phyloP scores from a whole-genome alignment of 1,140 invertebrate genomes.

The Brachionus rotundiformis region DNA sequence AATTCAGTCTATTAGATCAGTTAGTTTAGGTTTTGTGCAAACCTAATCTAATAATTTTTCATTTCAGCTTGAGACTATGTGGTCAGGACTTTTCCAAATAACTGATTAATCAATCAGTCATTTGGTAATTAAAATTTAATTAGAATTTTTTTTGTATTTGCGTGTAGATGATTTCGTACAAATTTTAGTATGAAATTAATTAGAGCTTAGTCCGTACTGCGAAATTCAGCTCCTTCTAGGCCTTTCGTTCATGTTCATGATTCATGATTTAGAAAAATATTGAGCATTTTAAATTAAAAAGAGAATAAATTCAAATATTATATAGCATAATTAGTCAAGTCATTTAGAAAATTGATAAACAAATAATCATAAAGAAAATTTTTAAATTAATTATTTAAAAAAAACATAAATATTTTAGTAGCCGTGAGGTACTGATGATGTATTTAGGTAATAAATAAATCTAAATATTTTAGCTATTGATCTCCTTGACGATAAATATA shows the following conservation, averaged over 20 bases:
- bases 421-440: no score
- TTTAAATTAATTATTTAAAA: neutral
- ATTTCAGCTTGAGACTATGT: neutral
- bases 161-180: neutral
- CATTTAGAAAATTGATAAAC: no score
- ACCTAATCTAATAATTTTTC: no score
- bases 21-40: neutral
- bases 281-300: no score
- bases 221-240: neutral
- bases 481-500: no score
- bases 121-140: conserved; percentile 7
- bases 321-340: no score
- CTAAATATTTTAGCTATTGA: no score
- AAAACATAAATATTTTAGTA: neutral
- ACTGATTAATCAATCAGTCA: neutral
- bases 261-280: neutral
- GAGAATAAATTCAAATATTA: no score
- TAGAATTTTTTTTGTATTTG: neutral
- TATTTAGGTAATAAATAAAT: no score
- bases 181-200: neutral
- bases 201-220: neutral
- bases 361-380: no score
- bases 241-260: neutral
- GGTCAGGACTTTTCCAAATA: neutral
- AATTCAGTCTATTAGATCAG: neutral